Evolutionary conservation across 64 coral and sea anemone species (phyloP), one percentile per base, ranked within the genome.

Genomic region (Pocillopora damicornis): DNA sequence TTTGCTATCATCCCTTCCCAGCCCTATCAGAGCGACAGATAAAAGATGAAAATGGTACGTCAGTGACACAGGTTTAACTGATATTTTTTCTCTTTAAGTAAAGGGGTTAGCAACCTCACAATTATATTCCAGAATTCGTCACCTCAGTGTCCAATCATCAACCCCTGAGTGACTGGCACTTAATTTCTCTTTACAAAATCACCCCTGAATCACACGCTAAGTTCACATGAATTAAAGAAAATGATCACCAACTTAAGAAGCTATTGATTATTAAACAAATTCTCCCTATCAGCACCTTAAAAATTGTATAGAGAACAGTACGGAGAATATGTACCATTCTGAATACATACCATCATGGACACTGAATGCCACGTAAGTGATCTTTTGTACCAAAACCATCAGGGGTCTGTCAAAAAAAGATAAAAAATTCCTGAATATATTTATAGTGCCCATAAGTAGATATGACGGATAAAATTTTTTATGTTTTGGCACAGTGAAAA

Each of bases 301-400:
- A 1, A 17, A 35, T 13, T 18, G 76, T 35, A 37, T 9, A 37
- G 76, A 45, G 11, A 18, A 26, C 57, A 9, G 36, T 9, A 1
- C 6, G 23, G 9, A 34, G 18, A 30, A 35, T 10, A 63, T 61
- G 14, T 42, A 68, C 20, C 42, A n/a, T 76, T 34, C 4, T 35
- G 10, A 65, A 20, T 18, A 78, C 94, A 58, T 45, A 96, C 94
- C 94, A 88, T 96, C 94, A 61, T 97, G 94, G 12, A 97, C 83
- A 82, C 88, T 97, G 34, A 93, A 93, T 14, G 94, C 91, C 61
- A 97, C 56, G 14, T 97, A 97, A 13, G 91, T 90, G 18, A 93
- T 88, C 77, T 84, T 97, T 75, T 97, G 94, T 37, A 89, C 89
- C 56, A 93, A 71, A 16, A 97, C 56, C 94, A 97, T 97, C 22